Percentiles rank a stretch among this genome's conserved stretches.
Evolutionary conservation across 2,797 vertebrate species (phyloP).

Genomic region (Dromococcyx pavoninus): DNA sequence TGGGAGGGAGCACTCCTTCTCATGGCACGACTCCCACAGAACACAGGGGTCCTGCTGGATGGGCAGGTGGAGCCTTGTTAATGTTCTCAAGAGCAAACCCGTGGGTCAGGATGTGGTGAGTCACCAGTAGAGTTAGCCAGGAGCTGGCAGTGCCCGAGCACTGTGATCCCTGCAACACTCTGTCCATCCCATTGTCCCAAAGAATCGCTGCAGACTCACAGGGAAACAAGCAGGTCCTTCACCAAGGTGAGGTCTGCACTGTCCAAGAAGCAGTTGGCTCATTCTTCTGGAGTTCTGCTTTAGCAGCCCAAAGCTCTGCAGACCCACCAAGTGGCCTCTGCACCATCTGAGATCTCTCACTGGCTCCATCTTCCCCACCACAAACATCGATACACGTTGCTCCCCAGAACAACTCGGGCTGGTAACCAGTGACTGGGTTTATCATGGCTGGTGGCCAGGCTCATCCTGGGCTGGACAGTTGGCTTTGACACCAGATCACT

Average conservation of each 20-base stretch:
- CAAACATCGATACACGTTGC: fast-evolving
- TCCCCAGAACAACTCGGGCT: fast-evolving
- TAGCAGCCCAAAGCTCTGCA: not conserved
- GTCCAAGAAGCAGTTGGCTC: not conserved
- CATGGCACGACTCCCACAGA: fast-evolving
- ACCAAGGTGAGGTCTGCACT: not conserved
- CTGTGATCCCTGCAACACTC: not conserved
- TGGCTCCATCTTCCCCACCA: not conserved
- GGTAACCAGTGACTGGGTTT: not conserved
- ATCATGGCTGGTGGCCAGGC: not conserved
- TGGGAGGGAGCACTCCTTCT: not conserved
- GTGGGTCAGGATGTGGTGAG: fast-evolving
- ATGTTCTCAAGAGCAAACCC: not conserved
- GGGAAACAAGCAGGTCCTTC: fast-evolving
- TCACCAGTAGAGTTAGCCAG: fast-evolving
- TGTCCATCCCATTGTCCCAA: not conserved
- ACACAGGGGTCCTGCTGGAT: fast-evolving
- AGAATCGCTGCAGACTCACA: not conserved
- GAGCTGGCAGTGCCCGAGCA: not conserved
- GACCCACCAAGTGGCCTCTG: not conserved
- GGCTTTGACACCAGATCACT: not conserved
- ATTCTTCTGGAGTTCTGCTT: not conserved
- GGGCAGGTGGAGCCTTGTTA: not conserved
- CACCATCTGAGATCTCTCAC: not conserved
- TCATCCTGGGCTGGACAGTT: not conserved